phyloP scores from a whole-genome alignment of 2,113 vertebrate genomes.

The Aythya baeri region DNA sequence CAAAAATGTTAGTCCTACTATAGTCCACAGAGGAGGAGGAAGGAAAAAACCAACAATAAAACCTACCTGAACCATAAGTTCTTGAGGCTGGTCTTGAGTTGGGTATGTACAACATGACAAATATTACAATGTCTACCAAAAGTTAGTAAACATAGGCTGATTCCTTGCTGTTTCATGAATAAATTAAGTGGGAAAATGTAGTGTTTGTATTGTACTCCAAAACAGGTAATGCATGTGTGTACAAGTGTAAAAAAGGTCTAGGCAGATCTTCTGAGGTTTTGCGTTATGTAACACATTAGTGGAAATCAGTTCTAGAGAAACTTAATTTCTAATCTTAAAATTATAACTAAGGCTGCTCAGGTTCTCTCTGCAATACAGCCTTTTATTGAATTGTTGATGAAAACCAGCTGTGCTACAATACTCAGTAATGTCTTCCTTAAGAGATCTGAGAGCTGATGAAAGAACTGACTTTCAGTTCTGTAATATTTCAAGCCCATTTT shows the following conservation, averaged over 20 bases:
- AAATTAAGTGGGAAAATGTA: background rate
- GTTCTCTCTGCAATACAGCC: background rate
- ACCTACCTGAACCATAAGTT: background rate
- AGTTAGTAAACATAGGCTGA: background rate
- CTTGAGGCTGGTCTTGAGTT: background rate
- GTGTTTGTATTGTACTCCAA: background rate
- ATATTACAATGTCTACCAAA: background rate
- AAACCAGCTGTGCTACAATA: background rate
- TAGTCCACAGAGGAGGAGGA: background rate
- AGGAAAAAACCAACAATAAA: fast-evolving
- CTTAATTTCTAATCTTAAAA: background rate
- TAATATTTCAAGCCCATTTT: background rate
- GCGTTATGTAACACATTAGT: background rate
- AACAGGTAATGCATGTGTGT: background rate
- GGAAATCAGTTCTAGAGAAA: background rate
- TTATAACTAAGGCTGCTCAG: background rate
- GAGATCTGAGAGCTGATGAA: background rate
- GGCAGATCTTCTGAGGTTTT: background rate
- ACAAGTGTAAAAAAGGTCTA: background rate
- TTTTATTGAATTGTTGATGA: background rate
- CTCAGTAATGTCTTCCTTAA: background rate
- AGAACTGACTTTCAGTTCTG: background rate
- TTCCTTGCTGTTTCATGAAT: background rate
- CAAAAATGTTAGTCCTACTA: background rate
- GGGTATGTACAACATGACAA: background rate